Conservation (phyloP, 2,888 invertebrate species). For the Platerodrilus igneus region DNA sequence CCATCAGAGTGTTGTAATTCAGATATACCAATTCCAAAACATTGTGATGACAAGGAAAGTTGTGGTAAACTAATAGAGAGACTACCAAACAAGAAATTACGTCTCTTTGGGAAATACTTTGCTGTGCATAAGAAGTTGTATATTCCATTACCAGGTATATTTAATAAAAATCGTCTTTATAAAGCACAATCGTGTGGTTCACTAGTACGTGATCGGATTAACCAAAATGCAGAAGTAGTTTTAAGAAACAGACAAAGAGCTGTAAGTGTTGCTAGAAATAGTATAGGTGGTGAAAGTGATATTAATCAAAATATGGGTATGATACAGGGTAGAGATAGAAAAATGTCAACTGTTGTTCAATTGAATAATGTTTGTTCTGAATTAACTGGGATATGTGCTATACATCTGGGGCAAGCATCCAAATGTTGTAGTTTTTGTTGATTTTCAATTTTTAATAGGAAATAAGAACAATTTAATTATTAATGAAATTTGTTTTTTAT, state of each 20-base stretch:
- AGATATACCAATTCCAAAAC: conserved; percentile 12
- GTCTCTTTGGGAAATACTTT: conserved; percentile 62
- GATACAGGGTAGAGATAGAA: conserved; percentile 24
- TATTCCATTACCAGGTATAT: conserved; percentile 56
- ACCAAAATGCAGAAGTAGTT: conserved; percentile 42
- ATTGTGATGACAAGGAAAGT: conserved; percentile 32
- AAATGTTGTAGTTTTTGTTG: conserved; percentile 59
- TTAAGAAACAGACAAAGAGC: conserved; percentile 46
- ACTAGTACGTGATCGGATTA: conserved; percentile 52
- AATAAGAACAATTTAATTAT: no score
- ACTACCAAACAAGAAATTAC: conserved; percentile 52
- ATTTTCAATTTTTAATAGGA: conserved; percentile 33
- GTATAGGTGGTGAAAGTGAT: conserved; percentile 49
- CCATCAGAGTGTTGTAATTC: conserved; percentile 8
- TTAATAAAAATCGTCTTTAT: conserved; percentile 54
- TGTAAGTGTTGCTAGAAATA: conserved; percentile 45
- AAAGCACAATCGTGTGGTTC: conserved; percentile 62
- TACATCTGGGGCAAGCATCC: conserved; percentile 54
- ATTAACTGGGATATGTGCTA: conserved; percentile 51
- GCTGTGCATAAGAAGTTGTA: conserved; percentile 64
- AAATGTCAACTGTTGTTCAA: conserved; percentile 39
- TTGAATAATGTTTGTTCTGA: conserved; percentile 47
- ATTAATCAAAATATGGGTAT: conserved; percentile 53
- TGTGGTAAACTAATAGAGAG: conserved; percentile 38
- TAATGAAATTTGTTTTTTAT: no score